phyloP scores from a whole-genome alignment of 2,113 vertebrate species.

The Bucco capensis region DNA sequence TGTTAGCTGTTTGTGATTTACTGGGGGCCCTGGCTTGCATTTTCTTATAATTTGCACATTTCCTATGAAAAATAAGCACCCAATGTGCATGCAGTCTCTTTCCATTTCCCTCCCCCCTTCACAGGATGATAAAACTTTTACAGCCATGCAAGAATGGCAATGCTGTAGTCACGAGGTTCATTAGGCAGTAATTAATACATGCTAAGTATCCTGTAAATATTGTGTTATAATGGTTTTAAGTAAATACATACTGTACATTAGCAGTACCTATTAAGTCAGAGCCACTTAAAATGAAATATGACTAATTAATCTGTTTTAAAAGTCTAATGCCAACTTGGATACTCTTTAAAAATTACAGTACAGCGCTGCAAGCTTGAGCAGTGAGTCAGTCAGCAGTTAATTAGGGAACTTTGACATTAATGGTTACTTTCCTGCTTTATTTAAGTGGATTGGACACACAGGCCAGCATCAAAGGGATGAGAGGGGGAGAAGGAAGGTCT shows the following conservation, averaged over 20 bases:
- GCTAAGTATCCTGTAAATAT: slow-evolving; percentile 78
- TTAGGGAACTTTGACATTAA: slow-evolving; percentile 48
- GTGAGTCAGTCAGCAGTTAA: slow-evolving; percentile 50
- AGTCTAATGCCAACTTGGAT: slow-evolving; percentile 63
- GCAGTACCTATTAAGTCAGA: slow-evolving; percentile 66
- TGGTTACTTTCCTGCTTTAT: slow-evolving; percentile 39
- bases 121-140: slow-evolving; percentile 68
- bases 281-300: slow-evolving; percentile 64
- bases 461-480: slow-evolving; percentile 23
- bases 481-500: not conserved
- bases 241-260: slow-evolving; percentile 70
- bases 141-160: slow-evolving; percentile 39
- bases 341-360: slow-evolving; percentile 68
- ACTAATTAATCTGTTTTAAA: slow-evolving; percentile 76
- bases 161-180: slow-evolving; percentile 67
- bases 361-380: not conserved
- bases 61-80: slow-evolving; percentile 71
- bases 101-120: slow-evolving; percentile 22
- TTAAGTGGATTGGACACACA: slow-evolving; percentile 36
- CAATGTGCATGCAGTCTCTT: slow-evolving; percentile 61
- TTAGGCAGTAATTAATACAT: slow-evolving; percentile 76
- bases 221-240: slow-evolving; percentile 73
- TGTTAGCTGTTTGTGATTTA: slow-evolving; percentile 72
- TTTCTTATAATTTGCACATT: slow-evolving; percentile 68
- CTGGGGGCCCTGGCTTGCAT: slow-evolving; percentile 61